Percentiles rank a stretch among this genome's conserved stretches.
phyloP scores from a whole-genome alignment of 2,797 vertebrate genomes.

The Sparus aurata region DNA sequence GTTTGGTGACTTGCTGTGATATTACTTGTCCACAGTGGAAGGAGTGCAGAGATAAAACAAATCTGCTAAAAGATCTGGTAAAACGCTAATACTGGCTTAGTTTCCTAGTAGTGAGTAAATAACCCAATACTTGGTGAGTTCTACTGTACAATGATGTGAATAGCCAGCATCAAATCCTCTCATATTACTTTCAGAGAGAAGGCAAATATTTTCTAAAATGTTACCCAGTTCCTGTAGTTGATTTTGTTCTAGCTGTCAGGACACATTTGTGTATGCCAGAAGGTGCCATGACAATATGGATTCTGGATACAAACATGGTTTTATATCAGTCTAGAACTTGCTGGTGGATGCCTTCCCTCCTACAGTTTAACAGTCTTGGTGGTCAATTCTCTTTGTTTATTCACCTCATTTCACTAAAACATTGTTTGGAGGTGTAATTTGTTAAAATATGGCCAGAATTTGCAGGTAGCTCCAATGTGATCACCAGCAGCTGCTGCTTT shows the following conservation, averaged over 20 bases:
- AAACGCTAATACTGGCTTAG: too few relatives aligned
- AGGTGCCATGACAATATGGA: not conserved
- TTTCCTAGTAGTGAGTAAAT: too few relatives aligned
- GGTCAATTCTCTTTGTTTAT: not conserved
- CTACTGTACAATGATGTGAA: too few relatives aligned
- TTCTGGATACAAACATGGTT: not conserved
- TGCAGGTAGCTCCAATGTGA: too few relatives aligned
- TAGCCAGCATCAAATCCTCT: not conserved
- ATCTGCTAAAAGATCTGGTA: too few relatives aligned
- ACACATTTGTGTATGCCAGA: not conserved
- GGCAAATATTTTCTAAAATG: not conserved
- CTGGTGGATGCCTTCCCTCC: not conserved
- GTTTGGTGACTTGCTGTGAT: too few relatives aligned
- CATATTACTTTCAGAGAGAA: not conserved
- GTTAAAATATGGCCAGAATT: too few relatives aligned
- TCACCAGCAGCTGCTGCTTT: too few relatives aligned
- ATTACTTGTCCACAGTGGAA: too few relatives aligned
- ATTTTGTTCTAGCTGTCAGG: not conserved
- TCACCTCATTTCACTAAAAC: not conserved
- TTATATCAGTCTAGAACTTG: conserved; percentile 1
- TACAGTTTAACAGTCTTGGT: not conserved
- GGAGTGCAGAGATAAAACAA: too few relatives aligned
- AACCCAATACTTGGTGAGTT: too few relatives aligned
- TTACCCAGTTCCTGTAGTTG: not conserved
- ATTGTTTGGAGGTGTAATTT: not conserved